Base-by-base conservation (phyloP, 2,113 vertebrate species). In the Ranitomeya imitator region DNA sequence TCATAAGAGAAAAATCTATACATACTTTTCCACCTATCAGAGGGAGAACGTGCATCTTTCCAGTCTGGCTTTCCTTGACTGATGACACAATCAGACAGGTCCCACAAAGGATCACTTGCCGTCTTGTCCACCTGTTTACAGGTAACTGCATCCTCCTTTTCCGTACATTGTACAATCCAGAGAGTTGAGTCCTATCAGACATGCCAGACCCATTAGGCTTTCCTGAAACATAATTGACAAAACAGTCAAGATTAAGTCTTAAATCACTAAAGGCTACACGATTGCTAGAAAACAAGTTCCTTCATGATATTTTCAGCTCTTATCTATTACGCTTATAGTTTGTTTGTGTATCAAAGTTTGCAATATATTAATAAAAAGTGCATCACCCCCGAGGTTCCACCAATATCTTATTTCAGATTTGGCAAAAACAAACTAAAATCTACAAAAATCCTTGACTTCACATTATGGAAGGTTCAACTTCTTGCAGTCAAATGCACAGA, bases 141-240 rank as follows among this genome's bases (percentile, higher is more conserved):
- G 98, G 98, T 86, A 99, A 94, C 92, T 99, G 98, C 94, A 99
- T 97, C 93, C 98, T 99, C 94, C 98, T 98, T 95, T 99, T 99
- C 83, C 98, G 96, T 90, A 99, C 97, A 77, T 97, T 99, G 92
- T 97, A 99, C 61, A 94, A 97, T 92, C 98, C 98, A 76, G 97
- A 97, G 92, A 99, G 97, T 93, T 99, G 98, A 91, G 99, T 96
- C 76, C 98, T 95, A 94, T 99, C 98, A 0, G 96, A 97, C 92
- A 94, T 96, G 91, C 97, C 96, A 10, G 94, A 93, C 93, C 94
- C 96, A 91, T 97, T 96, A 86, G 98, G 97, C 91, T 99, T 99
- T 88, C 98, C 98, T 99, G 93, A 86, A 95, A 83, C 6, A n/a
- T 1, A 83, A 54, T 74, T 74, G 71, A 10, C 31, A 45, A 51